Evolutionary conservation across 2,888 invertebrate genomes (phyloP).

Genomic region (Crepidodera aurea): DNA sequence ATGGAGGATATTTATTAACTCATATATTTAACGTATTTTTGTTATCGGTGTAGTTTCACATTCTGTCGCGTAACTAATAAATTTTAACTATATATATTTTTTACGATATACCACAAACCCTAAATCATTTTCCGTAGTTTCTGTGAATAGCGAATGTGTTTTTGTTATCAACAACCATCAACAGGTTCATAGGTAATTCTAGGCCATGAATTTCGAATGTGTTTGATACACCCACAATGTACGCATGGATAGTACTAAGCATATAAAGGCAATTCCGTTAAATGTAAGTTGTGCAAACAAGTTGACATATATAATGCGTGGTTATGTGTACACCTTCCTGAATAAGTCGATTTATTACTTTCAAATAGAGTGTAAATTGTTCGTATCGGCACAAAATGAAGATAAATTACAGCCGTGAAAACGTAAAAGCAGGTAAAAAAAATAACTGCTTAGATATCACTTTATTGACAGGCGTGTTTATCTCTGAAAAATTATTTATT

Average conservation of each 20-base stretch:
- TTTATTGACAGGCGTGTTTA: too few relatives aligned
- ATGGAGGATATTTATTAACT: neutral
- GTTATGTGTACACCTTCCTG: neutral
- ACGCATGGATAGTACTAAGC: neutral
- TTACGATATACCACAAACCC: neutral
- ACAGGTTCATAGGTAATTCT: slow-evolving; percentile 9
- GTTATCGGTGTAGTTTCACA: slow-evolving; percentile 1
- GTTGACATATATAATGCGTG: neutral
- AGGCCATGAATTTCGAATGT: slow-evolving; percentile 8
- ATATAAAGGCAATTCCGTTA: slow-evolving; percentile 1
- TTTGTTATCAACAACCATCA: slow-evolving; percentile 10
- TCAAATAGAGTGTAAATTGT: neutral
- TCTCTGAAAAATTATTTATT: too few relatives aligned
- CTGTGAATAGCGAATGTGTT: slow-evolving; percentile 2
- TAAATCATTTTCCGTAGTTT: slow-evolving; percentile 1
- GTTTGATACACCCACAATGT: slow-evolving; percentile 9
- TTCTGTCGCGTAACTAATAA: neutral
- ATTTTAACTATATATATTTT: slow-evolving; percentile 3
- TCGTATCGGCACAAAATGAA: too few relatives aligned
- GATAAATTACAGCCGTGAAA: too few relatives aligned
- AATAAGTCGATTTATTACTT: neutral
- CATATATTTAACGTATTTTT: slow-evolving; percentile 2
- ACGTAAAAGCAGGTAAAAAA: too few relatives aligned
- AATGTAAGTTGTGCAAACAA: slow-evolving; percentile 4
- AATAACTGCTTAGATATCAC: too few relatives aligned